Base-by-base conservation (phyloP, 1,140 invertebrate genomes). In the Potamilus streckersoni region DNA sequence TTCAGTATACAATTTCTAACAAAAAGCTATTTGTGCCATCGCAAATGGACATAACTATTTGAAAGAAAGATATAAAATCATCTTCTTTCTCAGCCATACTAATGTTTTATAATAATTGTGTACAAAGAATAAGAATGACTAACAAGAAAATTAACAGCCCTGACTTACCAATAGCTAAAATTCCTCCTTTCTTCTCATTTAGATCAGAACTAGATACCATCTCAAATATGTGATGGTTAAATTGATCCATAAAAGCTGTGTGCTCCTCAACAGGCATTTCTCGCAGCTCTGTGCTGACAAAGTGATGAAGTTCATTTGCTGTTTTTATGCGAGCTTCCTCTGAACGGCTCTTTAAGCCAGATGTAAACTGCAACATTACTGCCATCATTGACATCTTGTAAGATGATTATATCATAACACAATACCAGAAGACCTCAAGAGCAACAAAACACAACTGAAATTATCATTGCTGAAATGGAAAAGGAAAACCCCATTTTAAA, bases 151-250 rank as follows among this genome's bases (percentile, higher is more conserved):
- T 23, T 23, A 23, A 23, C 67, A 49, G 60, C 20, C 23, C 31
- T 17, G 56, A 55, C n/a, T 76, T 79, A 96, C 95, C 94, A 87
- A 98, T 98, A 27, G 97, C 97, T 31, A 98, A 89, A 76, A 98
- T 96, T 67, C 96, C 97, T 65, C 97, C 97, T 89, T 98, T 98
- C 85, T 96, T 97, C 86, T 98, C 97, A 91, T 96, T 96, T 20
- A 95, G 93, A 89, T 98, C 97, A 49, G 94, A 93, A 78, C 95
- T 95, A 8, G 95, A 96, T 2, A 98, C 96, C 96, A 98, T 97
- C 87, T 97, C 95, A 89, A 96, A 96, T 76, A 98, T 98, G 83
- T 97, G 95, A 88, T 97, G 95, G 88, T 98, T 97, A 85, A 98
- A 97, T 74, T 97, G 95, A 88, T 98, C 97, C 89, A 98, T 94